These are phyloP conservation scores for Philaethria dido DNA, from an alignment of 2,888 invertebrate genomes.

Conservation along the genomic window DNA sequence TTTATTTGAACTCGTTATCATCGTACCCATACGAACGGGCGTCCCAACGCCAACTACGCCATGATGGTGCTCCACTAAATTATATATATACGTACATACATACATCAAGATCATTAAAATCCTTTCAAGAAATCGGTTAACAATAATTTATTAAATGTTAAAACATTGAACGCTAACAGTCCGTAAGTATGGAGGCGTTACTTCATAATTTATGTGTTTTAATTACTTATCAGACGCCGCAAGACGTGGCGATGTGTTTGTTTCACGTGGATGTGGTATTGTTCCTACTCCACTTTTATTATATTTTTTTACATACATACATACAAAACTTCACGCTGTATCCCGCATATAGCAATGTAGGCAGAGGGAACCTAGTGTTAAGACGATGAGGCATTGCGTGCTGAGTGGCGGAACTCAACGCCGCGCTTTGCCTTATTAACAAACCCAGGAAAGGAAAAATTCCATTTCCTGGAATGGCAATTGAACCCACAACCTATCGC, in stretches of 20 bases:
- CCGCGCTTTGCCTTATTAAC: too few species aligned
- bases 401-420: too few species aligned
- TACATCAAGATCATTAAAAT: slow-evolving; percentile 33
- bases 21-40: too few species aligned
- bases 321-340: too few species aligned
- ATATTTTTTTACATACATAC: too few species aligned
- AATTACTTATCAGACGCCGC: slow-evolving; percentile 58
- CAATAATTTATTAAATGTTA: slow-evolving; percentile 47
- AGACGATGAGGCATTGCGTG: too few species aligned
- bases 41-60: not conserved
- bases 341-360: too few species aligned
- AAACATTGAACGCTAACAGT: slow-evolving; percentile 23
- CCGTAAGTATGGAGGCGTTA: slow-evolving; percentile 48
- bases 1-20: not conserved
- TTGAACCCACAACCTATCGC: too few species aligned
- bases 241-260: slow-evolving; percentile 46
- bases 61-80: not conserved
- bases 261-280: slow-evolving; percentile 36
- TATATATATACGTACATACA: slow-evolving; percentile 1
- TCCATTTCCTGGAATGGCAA: too few species aligned
- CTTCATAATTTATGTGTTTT: slow-evolving; percentile 58
- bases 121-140: slow-evolving; percentile 28
- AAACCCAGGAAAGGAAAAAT: too few species aligned
- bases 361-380: too few species aligned
- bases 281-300: slow-evolving; percentile 5